Evolutionary conservation across 2,113 vertebrate genomes (phyloP).

Genomic region (Xenopus tropicalis): DNA sequence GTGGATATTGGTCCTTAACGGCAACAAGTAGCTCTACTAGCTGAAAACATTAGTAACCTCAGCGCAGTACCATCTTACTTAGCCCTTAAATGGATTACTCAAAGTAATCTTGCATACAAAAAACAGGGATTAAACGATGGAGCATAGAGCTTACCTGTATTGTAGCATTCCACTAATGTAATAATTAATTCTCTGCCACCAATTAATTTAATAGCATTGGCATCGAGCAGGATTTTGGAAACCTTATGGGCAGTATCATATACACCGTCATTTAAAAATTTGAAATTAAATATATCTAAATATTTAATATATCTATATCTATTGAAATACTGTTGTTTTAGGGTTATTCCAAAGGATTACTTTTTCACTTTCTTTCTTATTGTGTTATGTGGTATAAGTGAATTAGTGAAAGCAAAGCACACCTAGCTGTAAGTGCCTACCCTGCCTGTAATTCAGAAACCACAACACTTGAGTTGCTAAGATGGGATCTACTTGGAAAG

Average conservation of each 20-base stretch:
- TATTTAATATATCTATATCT: no score
- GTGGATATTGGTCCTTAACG: slow-evolving; percentile 1
- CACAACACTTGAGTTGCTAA: no score
- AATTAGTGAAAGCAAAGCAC: no score
- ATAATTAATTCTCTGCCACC: slow-evolving; percentile 19
- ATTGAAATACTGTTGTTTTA: no score
- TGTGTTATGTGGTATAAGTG: no score
- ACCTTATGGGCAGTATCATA: neutral
- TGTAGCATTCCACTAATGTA: slow-evolving; percentile 8
- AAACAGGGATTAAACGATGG: slow-evolving; percentile 27
- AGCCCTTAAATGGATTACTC: slow-evolving; percentile 34
- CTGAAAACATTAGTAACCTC: slow-evolving; percentile 4
- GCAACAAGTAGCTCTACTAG: slow-evolving; percentile 7
- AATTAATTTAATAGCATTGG: slow-evolving; percentile 13
- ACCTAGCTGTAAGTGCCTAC: no score
- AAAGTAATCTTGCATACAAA: slow-evolving; percentile 30
- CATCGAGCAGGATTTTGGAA: neutral
- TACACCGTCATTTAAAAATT: no score
- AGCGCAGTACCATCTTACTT: slow-evolving; percentile 16
- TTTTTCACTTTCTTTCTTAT: no score
- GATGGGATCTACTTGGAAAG: no score
- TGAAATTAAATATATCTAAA: no score
- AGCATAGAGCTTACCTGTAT: neutral
- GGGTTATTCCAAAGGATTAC: no score
- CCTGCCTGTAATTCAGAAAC: no score